Conservation (phyloP, 1,140 invertebrate genomes). For the Drosophila sucinea region DNA sequence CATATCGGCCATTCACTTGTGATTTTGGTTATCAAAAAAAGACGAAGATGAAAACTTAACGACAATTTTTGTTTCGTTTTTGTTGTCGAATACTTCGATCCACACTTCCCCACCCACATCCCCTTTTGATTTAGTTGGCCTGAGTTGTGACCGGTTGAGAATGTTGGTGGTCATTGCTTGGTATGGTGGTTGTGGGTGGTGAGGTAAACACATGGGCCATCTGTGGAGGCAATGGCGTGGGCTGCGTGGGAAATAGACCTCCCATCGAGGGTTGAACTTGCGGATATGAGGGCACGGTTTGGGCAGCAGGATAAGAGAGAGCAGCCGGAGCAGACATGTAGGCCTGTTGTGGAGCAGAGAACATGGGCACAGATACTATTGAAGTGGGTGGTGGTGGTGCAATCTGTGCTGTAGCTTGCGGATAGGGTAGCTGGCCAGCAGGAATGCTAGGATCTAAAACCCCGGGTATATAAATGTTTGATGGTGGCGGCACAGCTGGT, state of each 20-base stretch:
- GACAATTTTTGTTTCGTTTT: conserved; percentile 6
- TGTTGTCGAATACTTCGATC: not conserved
- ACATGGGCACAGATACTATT: conserved; percentile 50
- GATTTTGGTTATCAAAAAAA: conserved; percentile 19
- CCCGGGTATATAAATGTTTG: conserved; percentile 67
- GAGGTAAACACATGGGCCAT: conserved; percentile 66
- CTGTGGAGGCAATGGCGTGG: conserved; percentile 76
- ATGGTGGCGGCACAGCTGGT: conserved; percentile 50
- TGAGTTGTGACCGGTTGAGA: conserved; percentile 12
- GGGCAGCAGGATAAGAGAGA: conserved; percentile 71
- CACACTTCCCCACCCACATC: too few species aligned
- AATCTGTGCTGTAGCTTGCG: conserved; percentile 59
- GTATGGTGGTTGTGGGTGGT: conserved; percentile 2
- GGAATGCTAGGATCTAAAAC: conserved; percentile 68
- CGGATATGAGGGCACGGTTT: conserved; percentile 78
- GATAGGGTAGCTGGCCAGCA: conserved; percentile 65
- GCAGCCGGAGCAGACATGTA: conserved; percentile 75
- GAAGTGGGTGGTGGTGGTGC: conserved; percentile 35
- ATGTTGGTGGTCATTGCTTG: not conserved
- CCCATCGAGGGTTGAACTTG: conserved; percentile 79
- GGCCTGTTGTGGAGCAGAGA: conserved; percentile 57
- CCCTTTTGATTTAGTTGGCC: not conserved
- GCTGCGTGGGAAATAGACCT: conserved; percentile 70
- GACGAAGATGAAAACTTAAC: conserved; percentile 12
- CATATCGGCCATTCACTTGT: conserved; percentile 1